A percentile compares a stretch with the other conserved stretches of the same genome.
Evolutionary conservation across 2,888 invertebrate species (phyloP).

Genomic region (Laothoe populi): DNA sequence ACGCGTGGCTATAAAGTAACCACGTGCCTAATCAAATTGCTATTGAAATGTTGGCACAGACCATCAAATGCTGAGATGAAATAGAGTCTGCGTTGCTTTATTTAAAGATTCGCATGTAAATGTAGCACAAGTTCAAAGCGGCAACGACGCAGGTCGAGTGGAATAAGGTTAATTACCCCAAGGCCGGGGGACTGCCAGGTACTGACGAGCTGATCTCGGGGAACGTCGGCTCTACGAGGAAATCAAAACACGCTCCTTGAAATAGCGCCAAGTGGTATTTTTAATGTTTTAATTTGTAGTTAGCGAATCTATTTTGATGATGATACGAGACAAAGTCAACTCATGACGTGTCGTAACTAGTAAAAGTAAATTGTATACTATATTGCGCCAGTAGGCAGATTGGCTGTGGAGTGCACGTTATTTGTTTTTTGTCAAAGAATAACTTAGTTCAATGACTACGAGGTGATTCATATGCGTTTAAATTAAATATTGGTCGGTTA

Average conservation of each 20-base stretch:
- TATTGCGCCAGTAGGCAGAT: neutral
- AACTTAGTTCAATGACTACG: conserved; percentile 51
- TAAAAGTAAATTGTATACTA: neutral
- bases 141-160: conserved; percentile 59
- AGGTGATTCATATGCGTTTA: conserved; percentile 58
- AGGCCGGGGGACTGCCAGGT: conserved; percentile 66
- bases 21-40: conserved; percentile 67
- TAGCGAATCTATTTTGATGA: conserved; percentile 27
- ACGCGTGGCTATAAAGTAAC: conserved; percentile 37
- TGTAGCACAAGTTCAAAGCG: conserved; percentile 79
- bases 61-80: conserved; percentile 48
- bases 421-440: conserved; percentile 28
- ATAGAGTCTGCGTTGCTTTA: conserved; percentile 63
- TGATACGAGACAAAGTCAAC: conserved; percentile 22
- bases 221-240: conserved; percentile 43
- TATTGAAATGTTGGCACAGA: conserved; percentile 74
- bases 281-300: conserved; percentile 35
- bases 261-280: conserved; percentile 47
- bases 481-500: conserved; percentile 56
- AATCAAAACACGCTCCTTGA: conserved; percentile 52
- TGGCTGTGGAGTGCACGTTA: conserved; percentile 9
- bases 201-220: neutral
- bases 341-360: conserved; percentile 11
- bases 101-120: conserved; percentile 71
- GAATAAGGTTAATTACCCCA: conserved; percentile 79